Conservation (phyloP, 1,140 invertebrate genomes). For the Aphelenchoides besseyi region DNA sequence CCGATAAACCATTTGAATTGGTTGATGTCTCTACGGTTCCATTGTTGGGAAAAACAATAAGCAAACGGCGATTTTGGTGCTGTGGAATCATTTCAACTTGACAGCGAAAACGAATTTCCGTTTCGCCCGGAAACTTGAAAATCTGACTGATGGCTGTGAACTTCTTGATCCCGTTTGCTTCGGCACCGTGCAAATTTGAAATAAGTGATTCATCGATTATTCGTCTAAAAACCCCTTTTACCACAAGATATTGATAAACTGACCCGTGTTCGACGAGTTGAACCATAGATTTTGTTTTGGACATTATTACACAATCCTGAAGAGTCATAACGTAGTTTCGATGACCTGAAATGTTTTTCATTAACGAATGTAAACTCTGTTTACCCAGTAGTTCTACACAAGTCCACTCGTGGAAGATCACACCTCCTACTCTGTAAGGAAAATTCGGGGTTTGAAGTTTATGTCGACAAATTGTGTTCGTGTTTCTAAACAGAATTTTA, state of each 20-base stretch:
- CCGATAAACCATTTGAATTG: neutral
- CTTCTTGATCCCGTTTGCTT: neutral
- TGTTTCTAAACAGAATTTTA: neutral
- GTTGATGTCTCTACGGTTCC: neutral
- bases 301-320: neutral
- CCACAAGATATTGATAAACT: neutral
- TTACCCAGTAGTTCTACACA: neutral
- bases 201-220: neutral
- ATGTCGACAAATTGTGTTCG: constrained; percentile 9
- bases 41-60: neutral
- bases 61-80: neutral
- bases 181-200: constrained; percentile 5
- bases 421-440: constrained; percentile 2
- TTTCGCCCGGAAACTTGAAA: constrained; percentile 12
- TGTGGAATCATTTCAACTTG: neutral
- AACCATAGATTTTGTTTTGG: neutral
- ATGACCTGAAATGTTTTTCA: neutral
- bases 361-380: neutral
- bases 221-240: neutral
- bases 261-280: neutral
- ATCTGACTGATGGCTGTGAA: constrained; percentile 12
- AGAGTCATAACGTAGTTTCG: neutral
- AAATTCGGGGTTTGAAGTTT: neutral
- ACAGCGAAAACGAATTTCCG: neutral
- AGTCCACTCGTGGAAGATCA: constrained; percentile 12